Conservation (phyloP, 2,797 vertebrate species). For the Urocyon cinereoargenteus region DNA sequence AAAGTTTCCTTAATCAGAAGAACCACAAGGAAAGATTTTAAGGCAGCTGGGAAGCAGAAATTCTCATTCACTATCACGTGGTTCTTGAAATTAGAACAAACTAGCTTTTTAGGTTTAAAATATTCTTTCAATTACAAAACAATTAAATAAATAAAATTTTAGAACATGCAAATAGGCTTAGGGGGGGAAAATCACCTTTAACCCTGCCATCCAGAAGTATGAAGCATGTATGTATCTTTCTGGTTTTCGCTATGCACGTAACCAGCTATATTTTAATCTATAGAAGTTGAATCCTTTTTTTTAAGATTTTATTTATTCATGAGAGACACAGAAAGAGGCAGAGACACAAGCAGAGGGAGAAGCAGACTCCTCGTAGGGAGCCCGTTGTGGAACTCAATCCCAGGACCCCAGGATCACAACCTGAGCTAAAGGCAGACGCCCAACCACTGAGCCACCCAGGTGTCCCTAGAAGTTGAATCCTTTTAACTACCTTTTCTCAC, state of each 20-base stretch:
- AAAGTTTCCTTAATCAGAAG: neutral
- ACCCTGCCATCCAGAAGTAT: neutral
- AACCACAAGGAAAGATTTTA: neutral
- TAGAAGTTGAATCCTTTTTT: neutral
- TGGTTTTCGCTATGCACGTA: neutral
- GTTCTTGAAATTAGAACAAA: constrained; percentile 22
- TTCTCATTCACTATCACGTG: neutral
- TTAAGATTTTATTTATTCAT: no score
- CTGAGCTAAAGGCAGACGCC: no score
- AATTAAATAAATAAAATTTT: constrained; percentile 49
- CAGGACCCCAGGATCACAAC: no score
- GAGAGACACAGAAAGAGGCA: no score
- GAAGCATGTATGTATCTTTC: neutral
- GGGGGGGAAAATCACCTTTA: neutral
- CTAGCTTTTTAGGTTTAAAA: neutral
- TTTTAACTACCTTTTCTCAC: constrained; percentile 10
- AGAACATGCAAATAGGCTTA: constrained; percentile 47
- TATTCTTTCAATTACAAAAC: constrained; percentile 26
- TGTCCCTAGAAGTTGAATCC: neutral
- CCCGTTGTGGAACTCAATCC: no score
- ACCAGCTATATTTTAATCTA: neutral
- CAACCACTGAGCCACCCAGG: no score
- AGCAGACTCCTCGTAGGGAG: no score
- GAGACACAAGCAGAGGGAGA: no score
- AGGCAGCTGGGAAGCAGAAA: constrained; percentile 12